Evolutionary conservation across 1,140 invertebrate genomes (phyloP).

Genomic region (Himalopsyche phryganea): DNA sequence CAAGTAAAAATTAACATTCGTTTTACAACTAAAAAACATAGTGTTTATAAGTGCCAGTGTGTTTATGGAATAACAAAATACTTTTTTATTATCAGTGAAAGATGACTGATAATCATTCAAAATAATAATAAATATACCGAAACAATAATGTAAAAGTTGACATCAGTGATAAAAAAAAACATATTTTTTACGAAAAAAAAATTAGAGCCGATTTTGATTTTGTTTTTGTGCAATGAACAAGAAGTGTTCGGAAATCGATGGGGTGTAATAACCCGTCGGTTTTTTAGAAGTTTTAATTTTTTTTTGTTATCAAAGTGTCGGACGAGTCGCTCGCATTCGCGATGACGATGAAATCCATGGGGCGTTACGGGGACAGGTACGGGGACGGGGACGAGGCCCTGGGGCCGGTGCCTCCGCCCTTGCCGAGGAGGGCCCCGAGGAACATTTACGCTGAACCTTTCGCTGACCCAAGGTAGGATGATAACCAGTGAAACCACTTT

Average conservation of each 20-base stretch:
- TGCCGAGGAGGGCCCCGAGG: slow-evolving; percentile 50
- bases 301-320: neutral
- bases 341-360: slow-evolving; percentile 54
- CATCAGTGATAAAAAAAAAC: too few relatives aligned
- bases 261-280: neutral
- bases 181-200: too few relatives aligned
- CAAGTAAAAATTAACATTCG: too few relatives aligned
- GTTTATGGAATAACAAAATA: too few relatives aligned
- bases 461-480: slow-evolving; percentile 52
- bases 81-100: too few relatives aligned
- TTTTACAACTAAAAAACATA: too few relatives aligned
- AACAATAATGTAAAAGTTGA: too few relatives aligned
- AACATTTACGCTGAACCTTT: slow-evolving; percentile 55
- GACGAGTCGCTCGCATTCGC: slow-evolving; percentile 29
- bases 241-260: neutral
- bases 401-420: slow-evolving; percentile 51
- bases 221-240: neutral
- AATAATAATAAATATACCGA: too few relatives aligned
- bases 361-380: slow-evolving; percentile 47
- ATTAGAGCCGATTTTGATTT: neutral
- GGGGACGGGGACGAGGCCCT: slow-evolving; percentile 52
- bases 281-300: too few relatives aligned
- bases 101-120: too few relatives aligned
- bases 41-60: too few relatives aligned
- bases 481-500: too few relatives aligned